These are phyloP conservation scores for Nineta flava DNA, from an alignment of 2,888 invertebrate species.

Conservation along the genomic window DNA sequence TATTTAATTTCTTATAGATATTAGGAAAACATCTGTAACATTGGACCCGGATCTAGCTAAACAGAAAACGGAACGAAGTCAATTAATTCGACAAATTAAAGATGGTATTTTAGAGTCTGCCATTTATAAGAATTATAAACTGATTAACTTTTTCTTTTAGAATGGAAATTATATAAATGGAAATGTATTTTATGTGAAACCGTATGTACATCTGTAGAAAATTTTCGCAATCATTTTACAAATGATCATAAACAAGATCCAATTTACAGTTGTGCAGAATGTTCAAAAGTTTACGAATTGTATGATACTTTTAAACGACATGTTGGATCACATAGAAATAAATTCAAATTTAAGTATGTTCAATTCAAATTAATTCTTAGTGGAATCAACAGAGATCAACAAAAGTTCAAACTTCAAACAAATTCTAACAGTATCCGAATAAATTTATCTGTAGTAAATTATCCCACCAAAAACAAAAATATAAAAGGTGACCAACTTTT, in stretches of 20 bases:
- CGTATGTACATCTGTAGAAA: neutral
- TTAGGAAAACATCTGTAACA: too few species aligned
- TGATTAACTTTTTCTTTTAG: conserved; percentile 8
- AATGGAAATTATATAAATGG: conserved; percentile 34
- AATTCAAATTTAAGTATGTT: conserved; percentile 33
- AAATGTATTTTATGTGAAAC: conserved; percentile 12
- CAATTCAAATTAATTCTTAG: too few species aligned
- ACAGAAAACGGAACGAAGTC: neutral
- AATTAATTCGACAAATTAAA: neutral
- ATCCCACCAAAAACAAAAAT: too few species aligned
- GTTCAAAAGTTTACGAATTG: neutral
- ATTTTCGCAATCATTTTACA: neutral
- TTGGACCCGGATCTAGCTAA: neutral
- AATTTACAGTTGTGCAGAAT: neutral
- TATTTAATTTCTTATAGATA: too few species aligned
- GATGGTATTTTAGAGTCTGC: neutral
- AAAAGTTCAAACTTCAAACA: too few species aligned
- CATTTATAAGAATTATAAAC: neutral
- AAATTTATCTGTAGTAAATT: too few species aligned
- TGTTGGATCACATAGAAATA: conserved; percentile 42
- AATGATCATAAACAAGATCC: neutral
- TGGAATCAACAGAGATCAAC: too few species aligned
- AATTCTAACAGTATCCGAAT: too few species aligned
- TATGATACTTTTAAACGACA: conserved; percentile 24
- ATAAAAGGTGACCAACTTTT: too few species aligned